These are phyloP conservation scores for Daphoenositta chrysoptera DNA, from an alignment of 2,113 vertebrate genomes.

Conservation along the genomic window DNA sequence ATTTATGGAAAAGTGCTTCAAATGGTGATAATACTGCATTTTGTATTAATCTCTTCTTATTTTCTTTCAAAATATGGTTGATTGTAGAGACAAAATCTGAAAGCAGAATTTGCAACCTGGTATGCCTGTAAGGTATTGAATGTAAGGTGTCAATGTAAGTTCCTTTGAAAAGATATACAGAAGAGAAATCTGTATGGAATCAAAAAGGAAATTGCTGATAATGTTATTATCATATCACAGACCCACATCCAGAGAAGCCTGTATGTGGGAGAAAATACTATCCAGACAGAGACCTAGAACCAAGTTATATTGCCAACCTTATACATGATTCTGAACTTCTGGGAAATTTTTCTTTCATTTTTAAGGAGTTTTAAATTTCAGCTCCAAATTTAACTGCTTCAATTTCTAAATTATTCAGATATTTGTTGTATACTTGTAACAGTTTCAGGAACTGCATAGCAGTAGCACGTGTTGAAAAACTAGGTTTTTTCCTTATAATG, in stretches of 20 bases:
- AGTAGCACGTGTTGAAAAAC: background rate
- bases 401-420: background rate
- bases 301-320: background rate
- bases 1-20: conserved; percentile 21
- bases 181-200: background rate
- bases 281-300: background rate
- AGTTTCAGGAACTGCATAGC: background rate
- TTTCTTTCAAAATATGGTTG: conserved; percentile 61
- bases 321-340: background rate
- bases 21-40: conserved; percentile 45
- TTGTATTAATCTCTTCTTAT: conserved; percentile 51
- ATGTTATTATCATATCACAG: background rate
- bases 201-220: background rate
- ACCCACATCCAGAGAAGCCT: background rate
- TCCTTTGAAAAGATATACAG: background rate
- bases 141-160: background rate
- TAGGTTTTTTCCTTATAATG: background rate
- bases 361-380: background rate
- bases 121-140: background rate
- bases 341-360: background rate
- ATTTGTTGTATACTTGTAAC: background rate
- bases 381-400: background rate
- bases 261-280: background rate
- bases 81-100: conserved; percentile 52
- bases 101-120: conserved; percentile 36